A percentile compares a stretch with the other conserved stretches of the same genome.
Conservation (phyloP, 2,888 invertebrate genomes). For the Pomacea canaliculata region DNA sequence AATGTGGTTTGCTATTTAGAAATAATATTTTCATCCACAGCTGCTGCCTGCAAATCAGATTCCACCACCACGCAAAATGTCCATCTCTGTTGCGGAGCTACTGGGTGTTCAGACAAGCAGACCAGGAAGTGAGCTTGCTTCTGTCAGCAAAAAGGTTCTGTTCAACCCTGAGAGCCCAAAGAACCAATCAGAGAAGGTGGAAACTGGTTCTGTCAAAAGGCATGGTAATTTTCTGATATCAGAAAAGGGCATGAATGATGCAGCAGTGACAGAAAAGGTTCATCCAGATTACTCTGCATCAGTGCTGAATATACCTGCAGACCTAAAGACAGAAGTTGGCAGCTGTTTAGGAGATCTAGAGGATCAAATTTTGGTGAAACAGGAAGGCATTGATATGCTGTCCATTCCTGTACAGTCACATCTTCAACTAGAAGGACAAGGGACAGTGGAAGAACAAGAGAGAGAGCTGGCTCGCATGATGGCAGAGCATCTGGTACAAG, state of each 20-base stretch:
- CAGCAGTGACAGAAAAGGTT: slow-evolving; percentile 1
- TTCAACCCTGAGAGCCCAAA: background rate
- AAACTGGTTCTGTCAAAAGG: no score
- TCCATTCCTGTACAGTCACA: slow-evolving; percentile 46
- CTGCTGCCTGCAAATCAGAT: slow-evolving; percentile 61
- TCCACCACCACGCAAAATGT: slow-evolving; percentile 56
- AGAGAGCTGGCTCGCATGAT: slow-evolving; percentile 57
- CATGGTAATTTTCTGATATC: background rate
- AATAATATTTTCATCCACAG: slow-evolving; percentile 33
- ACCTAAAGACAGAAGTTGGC: slow-evolving; percentile 46
- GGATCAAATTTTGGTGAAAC: slow-evolving; percentile 37
- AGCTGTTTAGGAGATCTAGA: slow-evolving; percentile 42
- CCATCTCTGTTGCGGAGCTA: slow-evolving; percentile 47
- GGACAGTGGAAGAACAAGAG: slow-evolving; percentile 49
- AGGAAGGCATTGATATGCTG: slow-evolving; percentile 49
- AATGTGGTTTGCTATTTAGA: background rate
- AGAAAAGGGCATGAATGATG: slow-evolving; percentile 15
- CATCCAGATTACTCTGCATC: background rate
- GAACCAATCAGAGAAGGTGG: background rate
- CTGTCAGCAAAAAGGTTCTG: background rate
- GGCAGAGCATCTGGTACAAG: slow-evolving; percentile 65
- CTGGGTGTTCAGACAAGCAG: slow-evolving; percentile 22
- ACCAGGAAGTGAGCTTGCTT: background rate
- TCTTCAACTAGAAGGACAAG: slow-evolving; percentile 42
- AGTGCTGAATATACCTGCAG: slow-evolving; percentile 31